Evolutionary conservation across 2,888 invertebrate species (phyloP).

Genomic region (Drosophila mimetica): DNA sequence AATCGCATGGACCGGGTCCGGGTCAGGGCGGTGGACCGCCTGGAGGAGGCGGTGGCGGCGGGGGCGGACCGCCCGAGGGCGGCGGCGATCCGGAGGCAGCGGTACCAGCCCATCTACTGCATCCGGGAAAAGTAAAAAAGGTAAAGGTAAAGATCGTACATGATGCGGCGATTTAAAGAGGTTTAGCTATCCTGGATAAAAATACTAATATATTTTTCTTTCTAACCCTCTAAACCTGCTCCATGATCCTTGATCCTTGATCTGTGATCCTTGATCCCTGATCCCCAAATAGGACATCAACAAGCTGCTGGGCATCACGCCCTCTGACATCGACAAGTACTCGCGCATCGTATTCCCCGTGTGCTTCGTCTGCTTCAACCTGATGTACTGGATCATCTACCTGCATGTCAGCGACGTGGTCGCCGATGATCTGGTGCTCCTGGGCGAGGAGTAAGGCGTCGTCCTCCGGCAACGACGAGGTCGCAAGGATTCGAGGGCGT

Average conservation of each 20-base stretch:
- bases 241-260: not conserved
- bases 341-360: constrained; percentile 99
- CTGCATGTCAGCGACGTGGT: constrained; percentile 98
- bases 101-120: constrained; percentile 90
- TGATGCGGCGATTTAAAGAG: constrained; percentile 28
- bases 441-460: constrained; percentile 87
- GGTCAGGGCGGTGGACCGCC: constrained; percentile 81
- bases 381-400: constrained; percentile 99
- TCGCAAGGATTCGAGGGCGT: constrained; percentile 24
- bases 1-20: constrained; percentile 86
- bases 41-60: constrained; percentile 76
- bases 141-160: constrained; percentile 71
- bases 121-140: constrained; percentile 91
- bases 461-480: constrained; percentile 9
- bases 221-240: not conserved
- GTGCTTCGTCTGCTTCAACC: constrained; percentile 99
- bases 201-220: not conserved
- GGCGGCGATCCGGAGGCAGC: constrained; percentile 84
- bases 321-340: constrained; percentile 99
- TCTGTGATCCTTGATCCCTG: not conserved
- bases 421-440: constrained; percentile 95
- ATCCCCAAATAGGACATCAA: constrained; percentile 89
- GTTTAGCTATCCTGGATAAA: not conserved
- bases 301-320: constrained; percentile 95
- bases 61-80: constrained; percentile 85